Conservation (phyloP, 2,113 vertebrate species). For the Gobiocypris rarus region DNA sequence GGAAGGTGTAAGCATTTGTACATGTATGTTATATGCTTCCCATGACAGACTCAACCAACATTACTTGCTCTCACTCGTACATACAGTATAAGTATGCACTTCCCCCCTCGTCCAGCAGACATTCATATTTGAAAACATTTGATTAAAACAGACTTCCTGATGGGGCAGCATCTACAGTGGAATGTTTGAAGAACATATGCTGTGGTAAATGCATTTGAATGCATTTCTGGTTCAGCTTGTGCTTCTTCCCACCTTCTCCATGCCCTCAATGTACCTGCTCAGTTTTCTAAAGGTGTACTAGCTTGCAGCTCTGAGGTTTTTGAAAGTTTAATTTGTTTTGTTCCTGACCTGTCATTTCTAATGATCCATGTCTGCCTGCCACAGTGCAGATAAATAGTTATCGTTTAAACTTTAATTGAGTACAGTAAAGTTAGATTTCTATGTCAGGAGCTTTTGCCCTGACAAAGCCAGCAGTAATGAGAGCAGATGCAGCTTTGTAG, state of each 20-base stretch:
- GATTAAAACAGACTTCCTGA: slow-evolving; percentile 36
- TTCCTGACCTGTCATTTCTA: slow-evolving; percentile 70
- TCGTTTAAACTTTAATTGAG: slow-evolving; percentile 77
- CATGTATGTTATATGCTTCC: background rate
- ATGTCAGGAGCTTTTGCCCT: slow-evolving; percentile 51
- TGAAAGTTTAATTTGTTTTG: slow-evolving; percentile 79
- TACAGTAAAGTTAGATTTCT: slow-evolving; percentile 69
- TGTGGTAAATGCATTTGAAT: slow-evolving; percentile 10
- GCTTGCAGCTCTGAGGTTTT: slow-evolving; percentile 54
- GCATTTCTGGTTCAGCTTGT: background rate
- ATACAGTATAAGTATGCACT: background rate
- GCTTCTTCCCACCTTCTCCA: background rate
- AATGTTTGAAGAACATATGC: background rate
- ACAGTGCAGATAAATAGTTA: slow-evolving; percentile 62
- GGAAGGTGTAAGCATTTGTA: background rate
- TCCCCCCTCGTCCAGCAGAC: background rate
- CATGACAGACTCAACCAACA: slow-evolving; percentile 14
- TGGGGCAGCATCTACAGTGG: background rate
- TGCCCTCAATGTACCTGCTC: background rate
- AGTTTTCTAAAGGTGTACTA: slow-evolving; percentile 8
- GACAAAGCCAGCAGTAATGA: slow-evolving; percentile 15
- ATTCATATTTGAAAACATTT: slow-evolving; percentile 33
- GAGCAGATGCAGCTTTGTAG: slow-evolving; percentile 16
- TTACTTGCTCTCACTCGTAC: background rate
- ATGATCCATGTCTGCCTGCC: slow-evolving; percentile 63